Base-by-base conservation (phyloP, 2,797 vertebrate species). In the Tadarida brasiliensis region DNA sequence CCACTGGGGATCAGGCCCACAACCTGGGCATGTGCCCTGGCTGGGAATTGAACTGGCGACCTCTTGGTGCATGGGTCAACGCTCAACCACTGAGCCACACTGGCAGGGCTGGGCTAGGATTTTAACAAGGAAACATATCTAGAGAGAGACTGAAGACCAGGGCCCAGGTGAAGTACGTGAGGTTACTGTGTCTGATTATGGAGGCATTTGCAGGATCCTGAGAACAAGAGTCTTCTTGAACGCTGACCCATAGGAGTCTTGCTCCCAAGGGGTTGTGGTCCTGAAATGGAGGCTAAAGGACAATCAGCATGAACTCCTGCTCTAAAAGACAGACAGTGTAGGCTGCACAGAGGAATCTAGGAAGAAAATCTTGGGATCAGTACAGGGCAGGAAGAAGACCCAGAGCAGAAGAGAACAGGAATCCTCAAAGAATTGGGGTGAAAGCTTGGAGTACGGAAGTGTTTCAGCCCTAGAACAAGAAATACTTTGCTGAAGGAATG, bases 251-350 rank as follows among this genome's bases (percentile, higher is more conserved):
- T 30, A 49, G 11, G 30, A 89, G 30, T 0, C 1, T 65, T 54
- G 2, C 2, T 44, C 11, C 17, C 35, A 70, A 35, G 39, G 30
- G 54, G 0, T 12, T 15, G 24, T 39, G n/a, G 9, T 5, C 5
- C 16, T 67, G 3, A 87, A 10, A 47, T 26, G 30, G 39, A 92
- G 7, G 3, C 5, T 57, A 61, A 6, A 44, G 51, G 3, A 51
- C 4, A 33, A 0, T 54, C 30, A 47, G 8, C 35, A 12, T 15
- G 26, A 20, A 61, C 28, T n/a, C 57, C 28, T 2, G 0, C 10
- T 80, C 14, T 49, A 0, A 0, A 20, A 6, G 16, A 15, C 11
- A 1, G 33, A 3, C 44, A 74, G 9, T 11, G 6, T n/a, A 1
- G 39, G 22, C 6, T 56, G 7, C 83, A 20, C n/a, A 4, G 2